A percentile compares a stretch with the other conserved stretches of the same genome.
Conservation (phyloP, 2,888 invertebrate genomes). For the Cataglyphis rosenhaueri region DNA sequence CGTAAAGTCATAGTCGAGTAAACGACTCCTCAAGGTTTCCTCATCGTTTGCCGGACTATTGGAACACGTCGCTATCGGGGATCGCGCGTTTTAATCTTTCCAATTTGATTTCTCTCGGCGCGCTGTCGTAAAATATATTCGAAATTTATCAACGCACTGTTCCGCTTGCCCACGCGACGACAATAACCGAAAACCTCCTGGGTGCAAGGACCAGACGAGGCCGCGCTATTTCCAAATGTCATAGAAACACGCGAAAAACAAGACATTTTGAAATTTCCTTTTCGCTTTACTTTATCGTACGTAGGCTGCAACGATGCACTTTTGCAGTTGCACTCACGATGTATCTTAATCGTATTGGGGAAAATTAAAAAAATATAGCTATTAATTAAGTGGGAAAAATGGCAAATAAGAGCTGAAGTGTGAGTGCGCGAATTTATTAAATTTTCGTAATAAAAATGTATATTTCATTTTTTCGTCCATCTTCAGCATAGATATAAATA, state of each 20-base stretch:
- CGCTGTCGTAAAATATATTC: constrained; percentile 62
- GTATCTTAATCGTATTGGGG: not conserved
- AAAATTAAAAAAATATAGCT: too few relatives aligned
- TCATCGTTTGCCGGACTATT: constrained; percentile 51
- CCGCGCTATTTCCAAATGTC: constrained; percentile 10
- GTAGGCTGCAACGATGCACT: not conserved
- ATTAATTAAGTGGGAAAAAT: too few relatives aligned
- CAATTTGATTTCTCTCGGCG: constrained; percentile 47
- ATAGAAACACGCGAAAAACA: not conserved
- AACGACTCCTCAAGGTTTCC: constrained; percentile 76
- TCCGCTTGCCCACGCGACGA: not conserved
- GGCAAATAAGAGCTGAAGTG: too few relatives aligned
- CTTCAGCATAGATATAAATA: too few relatives aligned
- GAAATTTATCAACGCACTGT: constrained; percentile 44
- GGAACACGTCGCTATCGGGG: constrained; percentile 45
- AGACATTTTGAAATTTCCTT: not conserved
- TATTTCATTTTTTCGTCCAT: too few relatives aligned
- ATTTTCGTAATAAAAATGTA: too few relatives aligned
- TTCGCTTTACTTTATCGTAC: not conserved
- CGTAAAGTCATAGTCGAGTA: constrained; percentile 65
- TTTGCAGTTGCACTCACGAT: not conserved
- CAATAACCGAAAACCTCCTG: constrained; percentile 17
- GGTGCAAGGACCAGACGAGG: constrained; percentile 40
- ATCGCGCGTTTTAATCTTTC: constrained; percentile 59
- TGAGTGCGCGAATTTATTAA: too few relatives aligned